Conservation (phyloP, 2,888 invertebrate genomes). For the Pycnomerus fuliginosus region DNA sequence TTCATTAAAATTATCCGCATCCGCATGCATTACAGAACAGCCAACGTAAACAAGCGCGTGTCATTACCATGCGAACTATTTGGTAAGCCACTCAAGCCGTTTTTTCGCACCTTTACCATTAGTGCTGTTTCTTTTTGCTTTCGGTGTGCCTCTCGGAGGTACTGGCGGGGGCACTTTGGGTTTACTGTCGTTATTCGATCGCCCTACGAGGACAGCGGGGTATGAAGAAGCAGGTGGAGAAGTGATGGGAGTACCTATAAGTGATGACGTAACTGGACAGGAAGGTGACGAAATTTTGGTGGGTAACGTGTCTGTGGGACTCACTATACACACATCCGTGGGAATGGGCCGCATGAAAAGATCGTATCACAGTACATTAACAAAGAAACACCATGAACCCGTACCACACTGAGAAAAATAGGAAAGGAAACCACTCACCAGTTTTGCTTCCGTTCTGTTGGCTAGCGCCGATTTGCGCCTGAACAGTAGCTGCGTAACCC, state of each 20-base stretch:
- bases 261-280: conserved; percentile 45
- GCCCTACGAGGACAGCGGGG: conserved; percentile 74
- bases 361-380: not conserved
- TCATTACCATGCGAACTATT: conserved; percentile 14
- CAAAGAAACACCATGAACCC: not conserved
- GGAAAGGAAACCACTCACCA: conserved; percentile 46
- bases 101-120: conserved; percentile 48
- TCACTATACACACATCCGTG: conserved; percentile 47
- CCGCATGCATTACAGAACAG: too few relatives aligned
- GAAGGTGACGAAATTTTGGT: conserved; percentile 53
- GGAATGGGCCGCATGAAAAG: conserved; percentile 38
- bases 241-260: conserved; percentile 50
- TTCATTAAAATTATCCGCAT: too few relatives aligned
- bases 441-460: conserved; percentile 52
- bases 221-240: conserved; percentile 63
- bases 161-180: conserved; percentile 79
- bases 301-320: conserved; percentile 57
- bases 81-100: conserved; percentile 6
- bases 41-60: conserved; percentile 12
- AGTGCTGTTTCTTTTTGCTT: conserved; percentile 59
- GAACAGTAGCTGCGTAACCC: conserved; percentile 44
- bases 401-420: not conserved
- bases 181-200: conserved; percentile 56
- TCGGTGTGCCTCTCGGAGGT: conserved; percentile 80
- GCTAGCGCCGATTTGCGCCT: conserved; percentile 46